These are phyloP conservation scores for Micropoecilia bifurca DNA, from an alignment of 2,797 vertebrate species.

Conservation along the genomic window DNA sequence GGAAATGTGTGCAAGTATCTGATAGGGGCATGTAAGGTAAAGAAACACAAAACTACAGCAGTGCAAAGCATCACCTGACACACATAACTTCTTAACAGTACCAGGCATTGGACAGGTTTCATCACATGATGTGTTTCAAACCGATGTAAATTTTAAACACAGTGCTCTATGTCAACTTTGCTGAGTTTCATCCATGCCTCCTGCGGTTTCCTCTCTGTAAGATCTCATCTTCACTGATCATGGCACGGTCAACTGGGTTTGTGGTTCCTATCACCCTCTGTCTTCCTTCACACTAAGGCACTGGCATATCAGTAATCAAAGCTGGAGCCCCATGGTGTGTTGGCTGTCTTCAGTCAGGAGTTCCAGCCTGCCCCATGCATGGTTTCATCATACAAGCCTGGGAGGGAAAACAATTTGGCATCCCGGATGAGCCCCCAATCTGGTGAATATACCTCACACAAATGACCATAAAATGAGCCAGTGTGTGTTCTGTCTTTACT, in stretches of 20 bases:
- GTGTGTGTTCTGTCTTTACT: background rate
- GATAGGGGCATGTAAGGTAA: background rate
- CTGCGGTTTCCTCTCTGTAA: background rate
- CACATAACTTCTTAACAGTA: background rate
- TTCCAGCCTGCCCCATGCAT: background rate
- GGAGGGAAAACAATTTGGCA: background rate
- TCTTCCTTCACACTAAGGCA: background rate
- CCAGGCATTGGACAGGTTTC: no score
- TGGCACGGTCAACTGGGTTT: background rate
- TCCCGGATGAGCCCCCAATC: background rate
- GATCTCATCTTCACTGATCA: background rate
- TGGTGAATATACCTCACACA: background rate
- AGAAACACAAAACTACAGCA: background rate
- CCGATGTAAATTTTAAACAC: background rate
- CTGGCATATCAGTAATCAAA: background rate
- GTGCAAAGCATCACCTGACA: background rate
- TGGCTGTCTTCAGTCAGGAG: background rate
- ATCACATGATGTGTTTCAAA: background rate
- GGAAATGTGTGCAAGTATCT: background rate
- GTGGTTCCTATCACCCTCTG: background rate
- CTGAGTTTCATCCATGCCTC: background rate
- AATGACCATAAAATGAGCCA: background rate
- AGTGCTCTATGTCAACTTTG: background rate
- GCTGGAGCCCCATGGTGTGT: background rate
- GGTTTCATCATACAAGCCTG: background rate